phyloP scores from a whole-genome alignment of 2,888 invertebrate species.

The Uloborus plumipes region DNA sequence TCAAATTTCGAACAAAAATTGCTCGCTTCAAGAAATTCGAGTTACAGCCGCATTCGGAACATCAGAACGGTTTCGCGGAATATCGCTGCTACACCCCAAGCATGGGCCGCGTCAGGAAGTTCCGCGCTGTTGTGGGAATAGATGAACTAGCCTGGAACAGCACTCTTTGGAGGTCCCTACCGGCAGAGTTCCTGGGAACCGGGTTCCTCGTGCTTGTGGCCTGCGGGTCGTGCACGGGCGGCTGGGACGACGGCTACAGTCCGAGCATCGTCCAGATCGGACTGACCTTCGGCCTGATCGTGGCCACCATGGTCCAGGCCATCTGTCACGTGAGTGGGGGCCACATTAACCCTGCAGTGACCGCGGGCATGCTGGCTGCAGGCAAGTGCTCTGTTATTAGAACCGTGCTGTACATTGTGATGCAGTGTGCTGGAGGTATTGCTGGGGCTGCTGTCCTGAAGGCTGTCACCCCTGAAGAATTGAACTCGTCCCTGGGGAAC shows the following conservation, averaged over 20 bases:
- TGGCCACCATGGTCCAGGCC: conserved; percentile 87
- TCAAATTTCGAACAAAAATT: no score
- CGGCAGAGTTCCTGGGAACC: conserved; percentile 91
- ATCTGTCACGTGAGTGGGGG: conserved; percentile 86
- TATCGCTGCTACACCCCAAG: background rate
- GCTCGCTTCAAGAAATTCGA: no score
- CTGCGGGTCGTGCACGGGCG: conserved; percentile 82
- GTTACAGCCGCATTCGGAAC: no score
- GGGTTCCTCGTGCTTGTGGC: conserved; percentile 85
- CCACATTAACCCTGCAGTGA: conserved; percentile 94
- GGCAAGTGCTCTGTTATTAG: conserved; percentile 84
- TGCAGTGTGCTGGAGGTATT: conserved; percentile 86
- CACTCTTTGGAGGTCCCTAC: conserved; percentile 81
- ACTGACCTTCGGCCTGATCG: conserved; percentile 88
- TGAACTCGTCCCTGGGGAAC: conserved; percentile 78
- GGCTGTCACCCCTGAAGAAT: conserved; percentile 73
- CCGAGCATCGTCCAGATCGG: conserved; percentile 81
- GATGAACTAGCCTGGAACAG: conserved; percentile 55
- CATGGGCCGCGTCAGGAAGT: conserved; percentile 54
- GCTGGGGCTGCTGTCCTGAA: conserved; percentile 66
- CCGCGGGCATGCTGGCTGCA: conserved; percentile 82
- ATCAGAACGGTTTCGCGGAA: no score
- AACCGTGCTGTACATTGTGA: conserved; percentile 83
- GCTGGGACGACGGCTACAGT: conserved; percentile 72
- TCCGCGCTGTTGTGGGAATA: conserved; percentile 50